Conservation (phyloP, 2,888 invertebrate species). For the Scaptodrosophila latifasciaeformis region DNA sequence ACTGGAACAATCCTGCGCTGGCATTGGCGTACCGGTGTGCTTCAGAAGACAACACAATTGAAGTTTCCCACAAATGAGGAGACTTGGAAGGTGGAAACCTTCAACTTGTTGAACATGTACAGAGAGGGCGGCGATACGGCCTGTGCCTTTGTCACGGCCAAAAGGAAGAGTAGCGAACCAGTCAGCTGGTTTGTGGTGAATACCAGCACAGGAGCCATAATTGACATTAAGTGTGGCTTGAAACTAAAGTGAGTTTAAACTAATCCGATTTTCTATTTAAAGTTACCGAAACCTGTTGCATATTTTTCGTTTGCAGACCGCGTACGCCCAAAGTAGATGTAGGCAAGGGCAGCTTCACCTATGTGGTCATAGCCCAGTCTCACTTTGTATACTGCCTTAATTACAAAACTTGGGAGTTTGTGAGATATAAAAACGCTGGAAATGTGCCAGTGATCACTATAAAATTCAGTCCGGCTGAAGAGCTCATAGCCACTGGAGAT, state of each 20-base stretch:
- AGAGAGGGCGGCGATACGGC: conserved; percentile 49
- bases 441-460: conserved; percentile 78
- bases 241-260: conserved; percentile 46
- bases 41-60: conserved; percentile 56
- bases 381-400: conserved; percentile 55
- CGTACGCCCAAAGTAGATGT: conserved; percentile 53
- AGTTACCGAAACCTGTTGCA: conserved; percentile 21
- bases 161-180: not conserved
- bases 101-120: conserved; percentile 61
- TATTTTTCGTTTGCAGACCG: conserved; percentile 31
- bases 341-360: conserved; percentile 58
- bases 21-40: conserved; percentile 79
- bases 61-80: not conserved
- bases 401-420: conserved; percentile 58
- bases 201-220: conserved; percentile 41
- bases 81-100: conserved; percentile 41
- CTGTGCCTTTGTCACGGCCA: conserved; percentile 63
- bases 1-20: conserved; percentile 78
- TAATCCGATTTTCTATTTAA: not conserved
- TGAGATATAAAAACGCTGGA: conserved; percentile 39
- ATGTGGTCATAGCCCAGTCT: conserved; percentile 57
- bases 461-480: conserved; percentile 81
- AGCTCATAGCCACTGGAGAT: conserved; percentile 82
- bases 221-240: conserved; percentile 35
- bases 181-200: conserved; percentile 56